Conservation (phyloP, 2,113 vertebrate genomes). For the Halcyon malimbica region DNA sequence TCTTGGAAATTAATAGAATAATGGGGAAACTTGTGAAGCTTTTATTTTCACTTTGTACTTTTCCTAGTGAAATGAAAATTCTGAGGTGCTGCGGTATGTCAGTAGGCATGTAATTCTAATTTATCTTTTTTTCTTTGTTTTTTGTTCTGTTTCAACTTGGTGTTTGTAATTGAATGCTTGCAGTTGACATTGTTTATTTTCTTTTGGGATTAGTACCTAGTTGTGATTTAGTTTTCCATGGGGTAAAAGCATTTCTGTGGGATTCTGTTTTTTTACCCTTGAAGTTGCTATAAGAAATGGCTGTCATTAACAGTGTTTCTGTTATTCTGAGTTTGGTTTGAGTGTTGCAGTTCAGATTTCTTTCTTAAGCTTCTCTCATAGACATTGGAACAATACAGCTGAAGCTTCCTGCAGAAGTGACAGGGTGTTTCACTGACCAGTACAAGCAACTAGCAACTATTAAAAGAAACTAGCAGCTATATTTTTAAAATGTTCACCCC, state of each 20-base stretch:
- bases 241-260: background rate
- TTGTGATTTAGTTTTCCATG: background rate
- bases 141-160: background rate
- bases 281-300: background rate
- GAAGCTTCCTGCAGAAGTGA: background rate
- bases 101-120: background rate
- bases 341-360: background rate
- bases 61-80: background rate
- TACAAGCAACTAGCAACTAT: background rate
- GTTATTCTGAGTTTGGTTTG: background rate
- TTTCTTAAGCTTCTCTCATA: background rate
- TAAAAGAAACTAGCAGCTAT: background rate
- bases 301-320: background rate
- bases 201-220: background rate
- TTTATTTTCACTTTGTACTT: background rate
- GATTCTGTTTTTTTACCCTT: background rate
- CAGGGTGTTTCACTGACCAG: background rate
- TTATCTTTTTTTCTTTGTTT: background rate
- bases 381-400: background rate
- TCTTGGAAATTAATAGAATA: background rate
- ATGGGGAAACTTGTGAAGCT: background rate
- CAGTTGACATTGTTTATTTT: background rate
- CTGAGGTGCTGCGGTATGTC: background rate
- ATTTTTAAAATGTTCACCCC: background rate
- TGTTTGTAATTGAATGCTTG: background rate